Evolutionary conservation across 2,113 vertebrate species (phyloP).

Genomic region (Abramis brama): DNA sequence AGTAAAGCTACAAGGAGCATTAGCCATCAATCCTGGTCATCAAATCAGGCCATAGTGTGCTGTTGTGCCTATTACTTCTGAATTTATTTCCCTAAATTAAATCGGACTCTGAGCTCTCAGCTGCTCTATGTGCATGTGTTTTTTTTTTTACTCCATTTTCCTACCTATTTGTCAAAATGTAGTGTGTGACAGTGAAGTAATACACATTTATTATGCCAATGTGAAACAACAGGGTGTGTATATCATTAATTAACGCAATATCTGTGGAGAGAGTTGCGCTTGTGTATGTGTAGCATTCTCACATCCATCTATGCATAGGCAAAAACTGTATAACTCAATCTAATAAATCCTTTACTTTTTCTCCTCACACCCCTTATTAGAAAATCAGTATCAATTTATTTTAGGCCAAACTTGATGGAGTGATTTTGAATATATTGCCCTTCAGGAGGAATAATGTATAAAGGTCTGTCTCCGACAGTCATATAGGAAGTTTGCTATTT

Average conservation of each 20-base stretch:
- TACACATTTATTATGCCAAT: slow-evolving; percentile 79
- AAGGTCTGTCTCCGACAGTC: slow-evolving; percentile 18
- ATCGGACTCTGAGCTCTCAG: slow-evolving; percentile 78
- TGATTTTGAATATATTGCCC: slow-evolving; percentile 37
- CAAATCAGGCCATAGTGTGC: slow-evolving; percentile 75
- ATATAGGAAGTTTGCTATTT: slow-evolving; percentile 53
- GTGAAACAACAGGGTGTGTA: slow-evolving; percentile 75
- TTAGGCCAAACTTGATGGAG: slow-evolving; percentile 27
- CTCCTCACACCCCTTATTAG: slow-evolving; percentile 15
- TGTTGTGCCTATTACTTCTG: slow-evolving; percentile 79
- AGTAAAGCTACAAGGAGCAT: slow-evolving; percentile 70
- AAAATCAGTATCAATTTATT: slow-evolving; percentile 45
- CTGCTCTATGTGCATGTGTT: slow-evolving; percentile 66
- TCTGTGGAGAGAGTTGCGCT: slow-evolving; percentile 51
- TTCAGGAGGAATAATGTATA: slow-evolving; percentile 38
- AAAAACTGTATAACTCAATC: slow-evolving; percentile 26
- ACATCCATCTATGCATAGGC: slow-evolving; percentile 17
- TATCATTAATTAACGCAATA: slow-evolving; percentile 77
- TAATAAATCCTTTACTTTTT: neutral
- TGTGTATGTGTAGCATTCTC: neutral
- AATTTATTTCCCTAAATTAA: slow-evolving; percentile 84
- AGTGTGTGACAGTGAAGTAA: slow-evolving; percentile 78
- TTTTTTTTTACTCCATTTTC: slow-evolving; percentile 66
- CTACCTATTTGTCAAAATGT: slow-evolving; percentile 82
- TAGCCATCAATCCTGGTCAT: slow-evolving; percentile 79